A percentile compares a stretch with the other conserved stretches of the same genome.
These are phyloP conservation scores for Bruchidius siliquastri DNA, from an alignment of 2,888 invertebrate genomes.

Conservation along the genomic window DNA sequence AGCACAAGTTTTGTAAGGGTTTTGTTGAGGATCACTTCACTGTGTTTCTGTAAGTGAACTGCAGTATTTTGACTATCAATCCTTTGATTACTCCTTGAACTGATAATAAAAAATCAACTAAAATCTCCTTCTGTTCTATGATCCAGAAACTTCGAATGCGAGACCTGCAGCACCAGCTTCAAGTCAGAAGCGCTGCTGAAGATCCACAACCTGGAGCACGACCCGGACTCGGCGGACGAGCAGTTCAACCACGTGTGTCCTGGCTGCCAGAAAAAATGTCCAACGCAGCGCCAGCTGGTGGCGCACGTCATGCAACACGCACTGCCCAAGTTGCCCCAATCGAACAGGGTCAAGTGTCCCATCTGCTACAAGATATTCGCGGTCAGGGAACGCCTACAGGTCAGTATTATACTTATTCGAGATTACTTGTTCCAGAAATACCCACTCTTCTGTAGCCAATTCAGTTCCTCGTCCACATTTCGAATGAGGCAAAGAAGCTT, in stretches of 20 bases:
- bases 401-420: conserved; percentile 23
- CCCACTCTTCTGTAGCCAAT: no score
- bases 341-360: conserved; percentile 54
- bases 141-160: conserved; percentile 32
- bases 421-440: no score
- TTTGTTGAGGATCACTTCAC: conserved; percentile 35
- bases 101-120: no score
- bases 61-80: no score
- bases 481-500: no score
- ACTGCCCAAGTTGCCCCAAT: conserved; percentile 22
- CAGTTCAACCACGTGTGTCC: conserved; percentile 36
- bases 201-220: conserved; percentile 36
- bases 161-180: conserved; percentile 30
- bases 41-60: conserved; percentile 30
- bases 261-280: conserved; percentile 36
- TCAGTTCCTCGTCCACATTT: no score
- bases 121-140: no score
- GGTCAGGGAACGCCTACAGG: conserved; percentile 56
- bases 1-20: conserved; percentile 30
- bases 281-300: conserved; percentile 34
- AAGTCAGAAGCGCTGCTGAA: conserved; percentile 34
- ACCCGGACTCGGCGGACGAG: conserved; percentile 32
- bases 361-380: conserved; percentile 64
- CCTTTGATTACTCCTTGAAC: no score
- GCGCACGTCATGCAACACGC: conserved; percentile 34